These are phyloP conservation scores for Drosophila villosipedis DNA, from an alignment of 2,888 invertebrate species.

Conservation along the genomic window DNA sequence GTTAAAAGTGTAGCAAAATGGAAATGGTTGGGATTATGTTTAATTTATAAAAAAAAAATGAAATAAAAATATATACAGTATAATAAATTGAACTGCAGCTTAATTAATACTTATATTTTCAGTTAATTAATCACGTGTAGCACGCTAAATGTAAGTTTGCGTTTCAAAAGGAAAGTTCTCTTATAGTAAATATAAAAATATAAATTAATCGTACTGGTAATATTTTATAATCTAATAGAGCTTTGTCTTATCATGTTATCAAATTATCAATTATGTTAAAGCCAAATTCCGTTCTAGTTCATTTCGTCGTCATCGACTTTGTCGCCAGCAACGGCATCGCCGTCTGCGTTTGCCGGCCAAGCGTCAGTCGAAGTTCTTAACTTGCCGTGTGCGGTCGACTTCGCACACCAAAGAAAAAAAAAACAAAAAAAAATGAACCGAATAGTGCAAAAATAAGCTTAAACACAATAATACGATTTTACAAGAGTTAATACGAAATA, in stretches of 20 bases:
- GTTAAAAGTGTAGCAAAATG: background rate
- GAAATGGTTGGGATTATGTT: background rate
- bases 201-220: background rate
- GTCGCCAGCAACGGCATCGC: conserved; percentile 5
- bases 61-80: too few species aligned
- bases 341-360: conserved; percentile 6
- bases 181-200: background rate
- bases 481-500: conserved; percentile 15
- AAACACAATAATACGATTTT: conserved; percentile 19
- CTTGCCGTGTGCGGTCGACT: conserved; percentile 72
- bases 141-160: background rate
- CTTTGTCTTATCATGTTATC: background rate
- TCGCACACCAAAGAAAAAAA: conserved; percentile 32
- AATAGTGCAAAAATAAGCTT: conserved; percentile 27
- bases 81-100: background rate
- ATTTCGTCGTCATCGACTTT: conserved; percentile 2
- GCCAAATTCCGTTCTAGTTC: background rate
- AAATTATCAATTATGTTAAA: background rate
- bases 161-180: background rate
- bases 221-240: background rate
- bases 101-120: background rate
- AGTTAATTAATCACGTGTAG: background rate
- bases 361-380: conserved; percentile 72
- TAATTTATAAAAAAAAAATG: background rate
- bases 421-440: background rate